phyloP scores from a whole-genome alignment of 2,113 vertebrate genomes.

The Vicugna pacos region DNA sequence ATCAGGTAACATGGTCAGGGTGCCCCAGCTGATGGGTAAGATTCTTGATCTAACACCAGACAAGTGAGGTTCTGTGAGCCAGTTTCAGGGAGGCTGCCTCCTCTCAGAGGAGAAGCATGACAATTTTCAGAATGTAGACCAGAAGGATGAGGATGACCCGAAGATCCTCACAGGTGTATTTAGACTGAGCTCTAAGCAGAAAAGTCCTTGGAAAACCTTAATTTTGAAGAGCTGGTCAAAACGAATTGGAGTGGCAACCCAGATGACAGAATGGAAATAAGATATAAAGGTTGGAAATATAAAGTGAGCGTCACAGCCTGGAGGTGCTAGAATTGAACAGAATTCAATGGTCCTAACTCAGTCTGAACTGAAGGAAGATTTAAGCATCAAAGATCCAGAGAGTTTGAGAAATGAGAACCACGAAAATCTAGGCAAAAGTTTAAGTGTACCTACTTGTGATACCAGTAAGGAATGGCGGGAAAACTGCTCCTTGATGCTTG shows the following conservation, averaged over 20 bases:
- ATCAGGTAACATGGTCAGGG: neutral
- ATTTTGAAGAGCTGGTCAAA: neutral
- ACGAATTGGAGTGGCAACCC: neutral
- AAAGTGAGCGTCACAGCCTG: neutral
- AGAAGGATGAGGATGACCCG: neutral
- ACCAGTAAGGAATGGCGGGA: neutral
- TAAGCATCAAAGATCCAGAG: neutral
- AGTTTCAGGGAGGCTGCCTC: rapidly evolving
- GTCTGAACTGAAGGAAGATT: neutral
- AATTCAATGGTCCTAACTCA: neutral
- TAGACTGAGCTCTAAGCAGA: neutral
- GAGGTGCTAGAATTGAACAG: neutral
- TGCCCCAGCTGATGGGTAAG: neutral
- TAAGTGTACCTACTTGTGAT: neutral
- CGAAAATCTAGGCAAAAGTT: neutral
- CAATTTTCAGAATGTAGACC: neutral
- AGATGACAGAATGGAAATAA: neutral
- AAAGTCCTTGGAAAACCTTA: neutral
- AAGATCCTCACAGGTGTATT: neutral
- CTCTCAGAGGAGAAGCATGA: rapidly evolving
- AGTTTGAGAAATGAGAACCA: neutral
- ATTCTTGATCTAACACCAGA: neutral
- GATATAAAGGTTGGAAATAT: neutral
- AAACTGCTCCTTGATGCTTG: neutral
- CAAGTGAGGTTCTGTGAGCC: rapidly evolving